phyloP scores from a whole-genome alignment of 2,888 invertebrate genomes.

The Cyclophora punctaria region DNA sequence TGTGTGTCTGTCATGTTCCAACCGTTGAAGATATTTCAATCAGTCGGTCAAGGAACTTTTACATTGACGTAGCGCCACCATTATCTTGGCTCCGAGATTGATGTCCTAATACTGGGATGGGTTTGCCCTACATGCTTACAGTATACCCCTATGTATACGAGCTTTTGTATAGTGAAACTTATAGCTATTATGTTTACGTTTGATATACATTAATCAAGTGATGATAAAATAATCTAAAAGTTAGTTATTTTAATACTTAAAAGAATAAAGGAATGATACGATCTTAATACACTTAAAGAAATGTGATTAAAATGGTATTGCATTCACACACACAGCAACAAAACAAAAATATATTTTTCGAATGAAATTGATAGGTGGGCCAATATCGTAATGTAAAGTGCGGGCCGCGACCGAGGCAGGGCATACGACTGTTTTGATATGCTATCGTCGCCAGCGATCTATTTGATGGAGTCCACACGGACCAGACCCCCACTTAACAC shows the following conservation, averaged over 20 bases:
- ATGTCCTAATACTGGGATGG: slow-evolving; percentile 58
- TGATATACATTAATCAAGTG: too few species aligned
- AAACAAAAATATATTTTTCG: slow-evolving; percentile 31
- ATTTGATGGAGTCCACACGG: slow-evolving; percentile 55
- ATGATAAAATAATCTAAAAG: too few species aligned
- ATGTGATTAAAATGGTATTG: too few species aligned
- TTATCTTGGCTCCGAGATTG: slow-evolving; percentile 61
- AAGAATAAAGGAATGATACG: too few species aligned
- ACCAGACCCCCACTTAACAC: slow-evolving; percentile 12
- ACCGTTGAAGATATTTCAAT: slow-evolving; percentile 49
- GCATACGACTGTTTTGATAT: slow-evolving; percentile 51
- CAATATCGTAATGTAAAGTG: slow-evolving; percentile 66
- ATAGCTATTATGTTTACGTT: too few species aligned
- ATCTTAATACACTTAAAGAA: too few species aligned
- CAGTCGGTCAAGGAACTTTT: slow-evolving; percentile 58
- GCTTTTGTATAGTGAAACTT: too few species aligned
- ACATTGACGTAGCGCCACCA: slow-evolving; percentile 37
- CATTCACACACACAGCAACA: too few species aligned
- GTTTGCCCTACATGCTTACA: slow-evolving; percentile 27
- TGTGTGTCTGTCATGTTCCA: too few species aligned
- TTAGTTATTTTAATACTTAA: too few species aligned
- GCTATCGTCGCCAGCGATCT: slow-evolving; percentile 59
- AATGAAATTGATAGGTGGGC: slow-evolving; percentile 54
- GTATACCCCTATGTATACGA: neutral
- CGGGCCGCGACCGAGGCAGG: slow-evolving; percentile 32